Base-by-base conservation (phyloP, 2,888 invertebrate species). In the Heliconius sara region DNA sequence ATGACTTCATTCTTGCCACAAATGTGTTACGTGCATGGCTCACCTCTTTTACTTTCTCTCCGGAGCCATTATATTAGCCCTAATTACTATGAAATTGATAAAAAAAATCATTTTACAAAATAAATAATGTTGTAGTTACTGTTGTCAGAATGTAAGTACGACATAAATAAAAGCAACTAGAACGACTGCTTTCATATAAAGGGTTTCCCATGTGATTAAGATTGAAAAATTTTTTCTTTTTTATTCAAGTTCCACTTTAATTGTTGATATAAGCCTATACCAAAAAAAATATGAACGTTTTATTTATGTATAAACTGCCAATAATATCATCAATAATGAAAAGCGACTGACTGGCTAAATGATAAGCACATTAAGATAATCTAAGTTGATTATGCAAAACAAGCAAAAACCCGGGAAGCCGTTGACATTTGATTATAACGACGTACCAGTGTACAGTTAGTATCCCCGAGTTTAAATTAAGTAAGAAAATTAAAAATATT, bases 1-100 rank as follows among this genome's bases (percentile, higher is more conserved):
- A 86, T 83, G 82, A 84, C 85, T 86, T 86, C 84, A 86, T 85
- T 83, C 83, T 82, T 84, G 79, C 84, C 82, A 83, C 83, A 84
- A 84, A 83, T 83, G 80, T 80, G 79, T 63, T 83, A 83, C 80
- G 71, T 77, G 72, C 76, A 78, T 73, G 79, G 74, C 65, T 71
- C 76, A 73, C 77, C 71, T 82, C 74, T 82, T 74, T 73, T 78
- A 82, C 82, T 83, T 83, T 83, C 82, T 80, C 76, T 27, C 30
- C 39, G 34, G 74, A 27, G 60, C 66, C 34, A 76, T 81, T 82
- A 79, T 63, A 39, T 70, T 70, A 43, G 76, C 22, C 34, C 65
- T 73, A 66, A 66, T 78, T 72, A 52, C 34, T 72, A 52, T 25
- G 65, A 52, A 68, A 68, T 43, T 43, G 43, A 65, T 72, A 72